Conservation (phyloP, 64 coral and sea anemone genomes). For the Montipora cactus region DNA sequence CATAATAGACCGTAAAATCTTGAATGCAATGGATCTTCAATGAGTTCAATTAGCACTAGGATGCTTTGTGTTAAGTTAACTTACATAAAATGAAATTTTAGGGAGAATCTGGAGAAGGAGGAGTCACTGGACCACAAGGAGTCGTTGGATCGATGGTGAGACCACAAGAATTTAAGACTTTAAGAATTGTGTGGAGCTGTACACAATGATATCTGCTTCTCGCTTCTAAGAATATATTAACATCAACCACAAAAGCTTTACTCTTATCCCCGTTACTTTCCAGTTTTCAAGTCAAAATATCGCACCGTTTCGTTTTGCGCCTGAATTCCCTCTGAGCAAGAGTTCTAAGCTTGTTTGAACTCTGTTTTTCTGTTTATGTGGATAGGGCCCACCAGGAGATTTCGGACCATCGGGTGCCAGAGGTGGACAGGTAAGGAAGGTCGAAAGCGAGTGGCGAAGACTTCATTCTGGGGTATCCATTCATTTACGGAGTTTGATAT, state of each 20-base stretch:
- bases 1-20: too few relatives aligned
- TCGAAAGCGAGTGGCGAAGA: background rate
- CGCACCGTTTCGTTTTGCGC: too few relatives aligned
- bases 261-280: too few relatives aligned
- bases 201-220: too few relatives aligned
- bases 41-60: background rate
- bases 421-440: background rate
- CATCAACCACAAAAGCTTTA: too few relatives aligned
- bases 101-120: constrained; percentile 28
- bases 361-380: background rate
- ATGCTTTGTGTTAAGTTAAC: background rate
- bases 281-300: too few relatives aligned
- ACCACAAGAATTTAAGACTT: too few relatives aligned
- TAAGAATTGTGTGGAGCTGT: too few relatives aligned
- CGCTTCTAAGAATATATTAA: too few relatives aligned
- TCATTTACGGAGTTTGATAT: too few relatives aligned
- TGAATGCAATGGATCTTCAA: too few relatives aligned
- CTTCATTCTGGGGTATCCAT: too few relatives aligned
- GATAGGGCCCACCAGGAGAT: constrained; percentile 11
- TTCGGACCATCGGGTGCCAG: background rate
- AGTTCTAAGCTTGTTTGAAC: background rate
- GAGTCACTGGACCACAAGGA: constrained; percentile 14
- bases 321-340: background rate
- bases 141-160: background rate
- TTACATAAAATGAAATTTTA: background rate